Base-by-base conservation (phyloP, 2,797 vertebrate species). In the Brachyalestes nurse region DNA sequence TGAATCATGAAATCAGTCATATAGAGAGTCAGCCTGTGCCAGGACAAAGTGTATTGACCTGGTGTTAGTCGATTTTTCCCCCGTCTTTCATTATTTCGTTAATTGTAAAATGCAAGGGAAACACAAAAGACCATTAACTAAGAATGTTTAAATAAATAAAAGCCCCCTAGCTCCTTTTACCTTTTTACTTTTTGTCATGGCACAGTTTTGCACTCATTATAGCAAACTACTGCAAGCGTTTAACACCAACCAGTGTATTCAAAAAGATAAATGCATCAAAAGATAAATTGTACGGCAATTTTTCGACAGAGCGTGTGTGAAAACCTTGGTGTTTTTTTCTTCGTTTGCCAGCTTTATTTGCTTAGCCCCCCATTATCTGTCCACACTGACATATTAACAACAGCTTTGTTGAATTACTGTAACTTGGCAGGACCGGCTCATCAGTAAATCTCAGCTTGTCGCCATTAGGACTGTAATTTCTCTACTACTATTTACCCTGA, bases 1-100 rank as follows among this genome's bases (percentile, higher is more conserved):
- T 76, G 75, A 88, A 89, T 89, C 89, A 90, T 88, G 87, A 87
- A 82, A 86, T 82, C 65, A 83, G 86, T 42, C 85, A 88, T 70
- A 72, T 80, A 76, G 64, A 87, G 84, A 85, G 61, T 69, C 21
- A 45, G 40, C 65, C 40, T 67, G 77, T 72, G 23, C 23, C 8
- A 38, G 53, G 10, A 61, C 57, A 49, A 71, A 40, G 55, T 34
- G 53, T 58, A 49, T 17, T 78, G 67, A 23, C 42, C 67, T 64
- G 13, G 7, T 72, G 6, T 78, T 38, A 47, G 8, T 45, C 65
- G 16, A 1, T 66, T 64, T 25, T 60, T 57, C 1, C 14, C 28
- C 40, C 1, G 6, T 13, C n/a, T 23, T 23, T 47, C 3, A 47
- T 23, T 45, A 23, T 62, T 62, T 62, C 2, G 10, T 62, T 19